phyloP scores from a whole-genome alignment of 2,797 vertebrate species.

The Kryptolebias ocellatus region DNA sequence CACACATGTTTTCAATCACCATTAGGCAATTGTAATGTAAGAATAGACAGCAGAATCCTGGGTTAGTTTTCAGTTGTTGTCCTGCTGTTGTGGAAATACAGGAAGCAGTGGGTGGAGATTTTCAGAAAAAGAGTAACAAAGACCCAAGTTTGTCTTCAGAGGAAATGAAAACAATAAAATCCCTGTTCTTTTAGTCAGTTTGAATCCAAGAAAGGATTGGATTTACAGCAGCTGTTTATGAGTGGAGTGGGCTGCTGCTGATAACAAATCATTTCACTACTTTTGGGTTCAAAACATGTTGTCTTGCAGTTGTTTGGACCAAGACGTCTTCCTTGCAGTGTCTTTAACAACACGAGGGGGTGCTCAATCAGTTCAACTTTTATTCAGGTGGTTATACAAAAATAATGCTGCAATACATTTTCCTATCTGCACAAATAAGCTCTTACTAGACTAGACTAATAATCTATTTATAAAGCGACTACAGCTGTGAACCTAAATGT shows the following conservation, averaged over 20 bases:
- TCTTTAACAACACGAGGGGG: neutral
- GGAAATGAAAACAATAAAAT: neutral
- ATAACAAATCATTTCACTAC: neutral
- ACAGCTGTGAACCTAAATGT: neutral
- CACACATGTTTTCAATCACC: no score
- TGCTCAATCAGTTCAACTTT: slow-evolving; percentile 1
- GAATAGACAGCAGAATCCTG: no score
- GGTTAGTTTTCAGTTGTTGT: neutral
- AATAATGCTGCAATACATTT: neutral
- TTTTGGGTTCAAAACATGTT: slow-evolving; percentile 1
- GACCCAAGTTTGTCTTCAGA: neutral
- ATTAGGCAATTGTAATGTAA: no score
- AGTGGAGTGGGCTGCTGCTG: neutral
- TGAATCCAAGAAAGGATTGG: neutral
- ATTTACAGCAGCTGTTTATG: neutral
- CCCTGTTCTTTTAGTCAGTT: neutral
- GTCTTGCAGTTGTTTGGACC: neutral
- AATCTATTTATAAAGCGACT: neutral
- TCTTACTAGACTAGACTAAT: no score
- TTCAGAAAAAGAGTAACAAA: neutral
- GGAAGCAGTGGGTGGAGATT: neutral
- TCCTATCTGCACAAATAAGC: no score
- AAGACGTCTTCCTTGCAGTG: neutral
- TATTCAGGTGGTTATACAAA: neutral
- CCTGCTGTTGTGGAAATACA: neutral